A percentile compares a stretch with the other conserved stretches of the same genome.
phyloP scores from a whole-genome alignment of 2,113 vertebrate genomes.

The Fregetta grallaria region DNA sequence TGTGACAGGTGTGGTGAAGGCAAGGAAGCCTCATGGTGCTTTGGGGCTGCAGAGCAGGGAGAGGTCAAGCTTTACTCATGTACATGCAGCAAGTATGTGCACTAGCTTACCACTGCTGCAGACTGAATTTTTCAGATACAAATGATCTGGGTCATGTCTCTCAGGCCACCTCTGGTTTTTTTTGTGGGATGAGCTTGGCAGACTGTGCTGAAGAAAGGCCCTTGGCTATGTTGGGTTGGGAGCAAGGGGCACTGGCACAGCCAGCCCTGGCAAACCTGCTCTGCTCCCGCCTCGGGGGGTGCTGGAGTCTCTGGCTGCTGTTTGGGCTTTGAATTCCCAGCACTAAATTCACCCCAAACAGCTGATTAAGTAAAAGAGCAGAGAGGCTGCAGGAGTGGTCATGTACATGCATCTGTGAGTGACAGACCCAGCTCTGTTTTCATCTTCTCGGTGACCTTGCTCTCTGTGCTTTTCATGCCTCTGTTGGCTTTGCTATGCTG shows the following conservation, averaged over 20 bases:
- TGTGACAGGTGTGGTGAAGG: background rate
- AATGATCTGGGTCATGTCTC: background rate
- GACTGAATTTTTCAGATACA: background rate
- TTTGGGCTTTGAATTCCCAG: background rate
- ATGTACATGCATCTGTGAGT: background rate
- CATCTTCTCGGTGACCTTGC: background rate
- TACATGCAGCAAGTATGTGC: fast-evolving
- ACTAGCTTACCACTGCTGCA: background rate
- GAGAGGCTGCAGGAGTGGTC: background rate
- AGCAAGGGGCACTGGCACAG: background rate
- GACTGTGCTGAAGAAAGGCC: background rate
- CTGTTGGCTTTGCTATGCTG: background rate
- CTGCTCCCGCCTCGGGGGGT: background rate
- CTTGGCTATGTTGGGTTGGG: background rate
- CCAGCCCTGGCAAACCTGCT: background rate
- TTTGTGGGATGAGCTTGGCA: background rate
- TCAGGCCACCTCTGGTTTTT: background rate
- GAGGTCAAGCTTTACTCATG: background rate
- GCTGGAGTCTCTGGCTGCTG: background rate
- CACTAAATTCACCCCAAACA: background rate
- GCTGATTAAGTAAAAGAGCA: background rate
- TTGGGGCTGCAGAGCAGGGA: background rate
- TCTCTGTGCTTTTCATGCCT: background rate
- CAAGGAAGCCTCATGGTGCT: background rate
- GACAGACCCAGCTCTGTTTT: background rate